Base-by-base conservation (phyloP, 1,140 invertebrate species). In the Hydropsyche tenuis region DNA sequence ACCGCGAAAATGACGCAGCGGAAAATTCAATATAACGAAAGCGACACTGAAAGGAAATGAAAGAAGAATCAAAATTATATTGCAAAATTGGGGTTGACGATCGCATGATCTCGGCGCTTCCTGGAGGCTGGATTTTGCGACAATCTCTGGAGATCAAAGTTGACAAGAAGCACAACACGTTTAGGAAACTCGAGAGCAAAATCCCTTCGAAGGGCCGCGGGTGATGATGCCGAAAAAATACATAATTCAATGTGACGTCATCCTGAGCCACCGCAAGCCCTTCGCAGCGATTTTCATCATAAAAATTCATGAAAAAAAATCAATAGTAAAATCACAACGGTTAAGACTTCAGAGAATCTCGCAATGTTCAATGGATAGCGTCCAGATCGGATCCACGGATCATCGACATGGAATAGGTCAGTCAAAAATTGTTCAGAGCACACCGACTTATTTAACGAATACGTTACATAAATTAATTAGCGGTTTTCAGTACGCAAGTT, bases 61-160 rank as follows among this genome's bases (percentile, higher is more conserved):
- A 25, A 23, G 18, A 12, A 6, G 48, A 18, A 53, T 53, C 6
- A 1, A 23, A 14, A 60, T 7, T 23, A 37, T 37, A 48, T 43
- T 68, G 1, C 20, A 6, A 66, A n/a, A 27, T 60, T 12, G 0
- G 45, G 56, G 60, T 73, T 71, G 76, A 77, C 45, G 66, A 42
- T 45, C 23, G 11, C 48, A 56, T 53, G 9, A 22, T 66, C 60
- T 25, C 18, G 42, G 51, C 37, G 68, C 53, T 12, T 60, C 71
- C 73, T 73, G 76, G 76, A 77, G 76, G 76, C 76, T 77, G 76
- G 76, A 77, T 68, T 75, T 66, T 77, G 73, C 68, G 68, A 77
- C 18, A 42, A 53, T 48, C 23, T 53, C 73, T 45, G 45, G n/a
- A 63, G 56, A 20, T 43, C 30, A 37, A 37, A 37, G 30, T 37